These are phyloP conservation scores for Phania funesta DNA, from an alignment of 2,888 invertebrate species.

Conservation along the genomic window DNA sequence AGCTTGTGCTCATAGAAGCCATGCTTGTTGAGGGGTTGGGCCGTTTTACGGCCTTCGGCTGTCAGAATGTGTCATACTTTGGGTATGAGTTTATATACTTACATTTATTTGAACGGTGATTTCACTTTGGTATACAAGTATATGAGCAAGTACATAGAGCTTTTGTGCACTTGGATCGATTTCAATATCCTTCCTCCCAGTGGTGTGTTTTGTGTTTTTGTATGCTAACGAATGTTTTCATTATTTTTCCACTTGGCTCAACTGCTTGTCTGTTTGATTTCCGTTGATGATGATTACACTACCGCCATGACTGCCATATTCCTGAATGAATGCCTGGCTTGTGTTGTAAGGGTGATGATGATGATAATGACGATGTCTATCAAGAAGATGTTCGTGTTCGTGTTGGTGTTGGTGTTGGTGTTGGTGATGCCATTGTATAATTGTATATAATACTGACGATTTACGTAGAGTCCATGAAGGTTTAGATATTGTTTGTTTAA, in stretches of 20 bases:
- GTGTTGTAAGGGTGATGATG: conserved; percentile 33
- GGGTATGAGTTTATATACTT: conserved; percentile 15
- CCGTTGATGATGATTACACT: conserved; percentile 74
- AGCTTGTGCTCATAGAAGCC: conserved; percentile 55
- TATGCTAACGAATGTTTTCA: conserved; percentile 76
- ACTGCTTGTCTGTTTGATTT: conserved; percentile 78
- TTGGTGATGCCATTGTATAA: conserved; percentile 51
- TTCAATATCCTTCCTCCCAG: conserved; percentile 73
- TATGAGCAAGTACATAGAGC: too few species aligned
- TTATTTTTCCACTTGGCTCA: conserved; percentile 79
- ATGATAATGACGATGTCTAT: neutral
- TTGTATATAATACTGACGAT: conserved; percentile 33
- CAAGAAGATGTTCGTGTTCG: too few species aligned
- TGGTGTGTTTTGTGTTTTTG: conserved; percentile 55
- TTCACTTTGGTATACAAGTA: conserved; percentile 50
- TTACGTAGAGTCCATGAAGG: conserved; percentile 34
- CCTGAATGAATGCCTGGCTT: conserved; percentile 37
- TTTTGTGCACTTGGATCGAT: conserved; percentile 72
- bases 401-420: conserved; percentile 19
- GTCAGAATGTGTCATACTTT: conserved; percentile 51
- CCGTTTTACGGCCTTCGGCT: conserved; percentile 56
- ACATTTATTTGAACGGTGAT: conserved; percentile 55
- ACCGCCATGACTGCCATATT: conserved; percentile 50
- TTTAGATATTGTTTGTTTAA: conserved; percentile 54
- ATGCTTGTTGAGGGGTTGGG: conserved; percentile 50